phyloP scores from a whole-genome alignment of 2,888 invertebrate genomes.

The Rhabditoides inermis region DNA sequence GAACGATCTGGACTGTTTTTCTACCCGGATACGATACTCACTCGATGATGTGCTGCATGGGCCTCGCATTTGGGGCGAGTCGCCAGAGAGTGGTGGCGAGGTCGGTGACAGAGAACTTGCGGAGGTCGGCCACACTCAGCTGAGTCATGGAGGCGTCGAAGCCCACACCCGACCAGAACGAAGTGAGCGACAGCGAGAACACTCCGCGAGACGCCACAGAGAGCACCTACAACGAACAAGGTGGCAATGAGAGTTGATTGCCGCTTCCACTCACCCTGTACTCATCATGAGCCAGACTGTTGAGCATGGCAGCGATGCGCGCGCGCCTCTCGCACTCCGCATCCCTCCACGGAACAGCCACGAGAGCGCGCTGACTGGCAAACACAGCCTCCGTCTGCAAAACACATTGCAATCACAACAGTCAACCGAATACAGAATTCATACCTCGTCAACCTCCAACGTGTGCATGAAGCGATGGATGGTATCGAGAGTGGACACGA shows the following conservation, averaged over 20 bases:
- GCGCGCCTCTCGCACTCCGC: not conserved
- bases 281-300: not conserved
- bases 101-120: slow-evolving; percentile 17
- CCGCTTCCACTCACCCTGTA: too few species aligned
- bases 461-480: too few species aligned
- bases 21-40: not conserved
- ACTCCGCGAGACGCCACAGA: slow-evolving; percentile 11
- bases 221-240: not conserved
- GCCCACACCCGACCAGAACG: slow-evolving; percentile 18
- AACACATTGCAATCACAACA: not conserved
- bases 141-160: slow-evolving; percentile 19
- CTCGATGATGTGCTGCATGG: slow-evolving; percentile 1
- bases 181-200: slow-evolving; percentile 12
- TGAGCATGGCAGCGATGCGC: slow-evolving; percentile 1
- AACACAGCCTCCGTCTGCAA: slow-evolving; percentile 7
- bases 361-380: not conserved
- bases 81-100: slow-evolving; percentile 23
- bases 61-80: slow-evolving; percentile 16
- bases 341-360: not conserved
- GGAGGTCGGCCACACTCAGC: slow-evolving; percentile 21
- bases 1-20: too few species aligned
- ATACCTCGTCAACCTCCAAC: too few species aligned
- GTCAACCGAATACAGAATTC: too few species aligned
- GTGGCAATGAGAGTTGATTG: too few species aligned
- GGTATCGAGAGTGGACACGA: too few species aligned